These are phyloP conservation scores for Merops nubicus DNA, from an alignment of 2,113 vertebrate species.

Conservation along the genomic window DNA sequence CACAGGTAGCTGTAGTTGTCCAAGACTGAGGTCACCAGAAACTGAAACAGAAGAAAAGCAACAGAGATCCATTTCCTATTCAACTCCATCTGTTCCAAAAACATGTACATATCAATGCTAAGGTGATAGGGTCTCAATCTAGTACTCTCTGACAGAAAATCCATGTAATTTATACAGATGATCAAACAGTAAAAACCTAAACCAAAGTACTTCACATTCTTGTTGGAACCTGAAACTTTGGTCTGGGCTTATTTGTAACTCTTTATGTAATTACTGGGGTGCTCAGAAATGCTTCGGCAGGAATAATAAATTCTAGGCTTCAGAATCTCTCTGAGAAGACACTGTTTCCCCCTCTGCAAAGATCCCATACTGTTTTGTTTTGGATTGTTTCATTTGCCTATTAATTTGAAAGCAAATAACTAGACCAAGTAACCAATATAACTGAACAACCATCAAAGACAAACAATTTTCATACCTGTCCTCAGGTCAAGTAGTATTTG, in stretches of 20 bases:
- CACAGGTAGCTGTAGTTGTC: constrained; percentile 79
- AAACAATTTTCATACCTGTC: not conserved
- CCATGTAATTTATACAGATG: not conserved
- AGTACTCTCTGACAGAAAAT: not conserved
- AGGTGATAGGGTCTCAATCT: not conserved
- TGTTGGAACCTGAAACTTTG: not conserved
- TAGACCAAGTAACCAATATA: not conserved
- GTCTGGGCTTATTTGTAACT: not conserved
- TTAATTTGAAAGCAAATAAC: not conserved
- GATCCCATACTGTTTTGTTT: not conserved
- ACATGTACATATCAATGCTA: not conserved
- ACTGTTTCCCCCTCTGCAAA: not conserved
- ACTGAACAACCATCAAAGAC: not conserved
- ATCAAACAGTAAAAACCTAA: not conserved
- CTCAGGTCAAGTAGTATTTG: not conserved
- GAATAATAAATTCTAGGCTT: not conserved
- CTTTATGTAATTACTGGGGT: not conserved
- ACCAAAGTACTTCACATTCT: not conserved
- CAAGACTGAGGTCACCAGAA: constrained; percentile 73
- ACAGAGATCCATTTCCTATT: not conserved
- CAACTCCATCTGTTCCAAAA: not conserved
- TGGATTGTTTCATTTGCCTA: not conserved
- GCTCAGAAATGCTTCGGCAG: not conserved
- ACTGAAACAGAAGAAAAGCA: constrained; percentile 62
- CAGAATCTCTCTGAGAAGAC: not conserved